These are phyloP conservation scores for Metallyticus violacea DNA, from an alignment of 2,888 invertebrate genomes.

Conservation along the genomic window DNA sequence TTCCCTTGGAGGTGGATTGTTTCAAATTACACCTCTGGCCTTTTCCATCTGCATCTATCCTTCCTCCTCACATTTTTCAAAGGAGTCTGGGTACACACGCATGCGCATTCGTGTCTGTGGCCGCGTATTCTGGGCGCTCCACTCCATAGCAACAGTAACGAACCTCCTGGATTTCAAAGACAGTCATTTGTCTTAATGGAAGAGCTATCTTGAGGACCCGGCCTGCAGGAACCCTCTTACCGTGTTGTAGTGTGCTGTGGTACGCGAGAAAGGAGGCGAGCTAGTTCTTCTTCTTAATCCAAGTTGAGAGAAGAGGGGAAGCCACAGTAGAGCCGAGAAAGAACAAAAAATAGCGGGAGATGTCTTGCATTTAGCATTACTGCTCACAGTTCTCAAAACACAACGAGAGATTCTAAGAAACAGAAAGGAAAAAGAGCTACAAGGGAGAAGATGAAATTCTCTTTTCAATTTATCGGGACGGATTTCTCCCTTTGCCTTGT, in stretches of 20 bases:
- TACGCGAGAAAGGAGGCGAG: too few species aligned
- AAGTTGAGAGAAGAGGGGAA: not conserved
- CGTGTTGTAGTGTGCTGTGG: not conserved
- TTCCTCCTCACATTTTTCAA: not conserved
- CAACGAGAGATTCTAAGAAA: not conserved
- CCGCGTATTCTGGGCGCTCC: not conserved
- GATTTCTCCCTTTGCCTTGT: not conserved
- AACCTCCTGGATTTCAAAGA: constrained; percentile 18
- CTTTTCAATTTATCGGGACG: not conserved
- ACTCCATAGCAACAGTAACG: not conserved
- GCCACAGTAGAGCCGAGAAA: not conserved
- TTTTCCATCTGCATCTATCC: not conserved
- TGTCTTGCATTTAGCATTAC: constrained; percentile 1
- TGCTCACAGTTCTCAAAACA: not conserved
- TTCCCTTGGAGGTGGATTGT: not conserved
- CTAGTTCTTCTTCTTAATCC: not conserved
- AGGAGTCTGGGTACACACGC: not conserved
- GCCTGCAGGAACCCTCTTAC: constrained; percentile 5
- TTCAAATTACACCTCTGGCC: not conserved
- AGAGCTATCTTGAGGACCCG: constrained; percentile 10
- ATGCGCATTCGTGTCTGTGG: not conserved
- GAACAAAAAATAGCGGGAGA: not conserved
- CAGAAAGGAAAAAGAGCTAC: not conserved
- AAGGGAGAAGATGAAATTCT: not conserved
- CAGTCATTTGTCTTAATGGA: constrained; percentile 30